Base-by-base conservation (phyloP, 2,888 invertebrate species). In the Xestobium rufovillosum region DNA sequence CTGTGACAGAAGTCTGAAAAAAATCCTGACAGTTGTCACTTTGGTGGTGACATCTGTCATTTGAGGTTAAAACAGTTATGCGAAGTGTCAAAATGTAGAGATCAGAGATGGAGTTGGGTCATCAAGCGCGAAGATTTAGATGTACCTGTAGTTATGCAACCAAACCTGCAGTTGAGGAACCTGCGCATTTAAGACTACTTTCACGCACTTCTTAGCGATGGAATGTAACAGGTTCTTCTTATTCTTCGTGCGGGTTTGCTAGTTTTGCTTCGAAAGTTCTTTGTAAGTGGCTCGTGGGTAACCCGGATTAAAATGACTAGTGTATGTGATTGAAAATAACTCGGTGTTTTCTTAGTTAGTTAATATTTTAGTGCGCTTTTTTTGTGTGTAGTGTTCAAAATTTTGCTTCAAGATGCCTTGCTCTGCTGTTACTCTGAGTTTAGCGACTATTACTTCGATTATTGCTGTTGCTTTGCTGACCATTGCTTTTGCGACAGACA, bases 401-500 rank as follows among this genome's bases (percentile, higher is more conserved):
- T 14, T 30, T 14, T 14, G 13, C 14, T 30, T 12, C 43, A 78
- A 72, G 69, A 90, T 90, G 90, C 89, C 89, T 71, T 90, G 90
- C 73, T 89, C 89, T 60, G 91, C 94, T 60, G 86, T 92, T 63
- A 90, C 91, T 65, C 75, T 94, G 67, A 92, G 91, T 67, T 77
- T 94, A 70, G 92, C 92, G 57, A 92, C 94, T 61, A 90, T 95
- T 69, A 86, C 90, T 65, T 91, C 92, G 64, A 89, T 95, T 66
- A 83, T 94, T 63, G 90, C 92, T 57, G 86, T 92, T 61, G 89
- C 91, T 48, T 73, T 94, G 61, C 77, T 95, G 66, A 83, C 89
- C 59, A 90, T 95, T 66, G 90, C 92, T 57, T 92, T 94, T 71
- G 83, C 90, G 55, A 92, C 94, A 63, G 94, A 95, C 72, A 94